Percentiles rank a stretch among this genome's conserved stretches.
Evolutionary conservation across 2,888 invertebrate genomes (phyloP).

Genomic region (Caradrina kadenii): DNA sequence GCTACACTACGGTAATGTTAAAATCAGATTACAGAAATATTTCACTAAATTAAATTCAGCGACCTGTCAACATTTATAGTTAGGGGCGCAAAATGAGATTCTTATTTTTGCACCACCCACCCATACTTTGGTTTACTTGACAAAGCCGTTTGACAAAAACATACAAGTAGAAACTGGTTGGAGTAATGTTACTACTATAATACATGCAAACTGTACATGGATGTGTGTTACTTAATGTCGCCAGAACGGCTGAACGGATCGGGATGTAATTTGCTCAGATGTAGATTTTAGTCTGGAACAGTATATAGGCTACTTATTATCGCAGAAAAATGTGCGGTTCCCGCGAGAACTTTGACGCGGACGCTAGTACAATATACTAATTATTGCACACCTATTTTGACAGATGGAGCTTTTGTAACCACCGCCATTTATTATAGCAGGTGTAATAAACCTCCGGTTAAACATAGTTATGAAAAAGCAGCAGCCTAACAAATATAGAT

Average conservation of each 20-base stretch:
- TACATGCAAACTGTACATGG: too few species aligned
- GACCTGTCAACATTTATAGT: neutral
- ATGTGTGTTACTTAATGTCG: too few species aligned
- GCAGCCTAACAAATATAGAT: neutral
- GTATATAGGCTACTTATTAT: too few species aligned
- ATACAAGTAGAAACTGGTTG: neutral
- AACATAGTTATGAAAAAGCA: neutral
- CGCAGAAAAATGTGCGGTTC: too few species aligned
- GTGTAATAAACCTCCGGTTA: neutral
- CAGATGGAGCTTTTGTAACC: constrained; percentile 30
- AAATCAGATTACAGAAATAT: neutral
- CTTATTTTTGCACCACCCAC: neutral
- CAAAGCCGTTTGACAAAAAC: neutral
- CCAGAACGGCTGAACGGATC: too few species aligned
- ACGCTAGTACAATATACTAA: constrained; percentile 5
- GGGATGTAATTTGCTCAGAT: too few species aligned
- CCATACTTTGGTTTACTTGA: neutral
- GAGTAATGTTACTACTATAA: neutral
- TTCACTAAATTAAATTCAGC: neutral
- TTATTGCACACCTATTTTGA: constrained; percentile 28
- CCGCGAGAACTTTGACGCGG: too few species aligned
- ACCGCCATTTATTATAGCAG: neutral
- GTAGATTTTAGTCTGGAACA: too few species aligned
- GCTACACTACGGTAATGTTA: neutral
- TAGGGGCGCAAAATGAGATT: neutral